phyloP scores from a whole-genome alignment of 2,888 invertebrate species.

The Tipula unca region DNA sequence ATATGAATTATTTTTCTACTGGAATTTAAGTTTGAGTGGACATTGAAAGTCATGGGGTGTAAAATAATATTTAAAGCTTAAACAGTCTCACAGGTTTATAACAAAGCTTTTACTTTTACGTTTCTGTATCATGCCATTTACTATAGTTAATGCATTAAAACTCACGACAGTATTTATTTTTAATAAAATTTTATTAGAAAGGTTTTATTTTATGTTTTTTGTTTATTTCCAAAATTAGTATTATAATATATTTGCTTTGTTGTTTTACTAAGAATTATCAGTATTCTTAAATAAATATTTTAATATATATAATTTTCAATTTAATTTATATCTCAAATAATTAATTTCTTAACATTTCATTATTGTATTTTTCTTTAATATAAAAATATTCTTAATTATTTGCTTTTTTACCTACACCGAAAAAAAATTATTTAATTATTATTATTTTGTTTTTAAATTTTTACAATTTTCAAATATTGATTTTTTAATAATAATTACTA shows the following conservation, averaged over 20 bases:
- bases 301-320: neutral
- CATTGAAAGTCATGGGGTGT: no score
- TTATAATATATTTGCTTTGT: neutral
- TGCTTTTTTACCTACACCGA: slow-evolving; percentile 3
- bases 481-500: neutral
- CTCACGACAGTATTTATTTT: neutral
- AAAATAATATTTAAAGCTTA: no score
- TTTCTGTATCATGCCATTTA: no score
- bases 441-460: neutral
- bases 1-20: no score
- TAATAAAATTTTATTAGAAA: slow-evolving; percentile 14
- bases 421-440: neutral
- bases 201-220: neutral
- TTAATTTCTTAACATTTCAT: neutral
- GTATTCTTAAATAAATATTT: neutral
- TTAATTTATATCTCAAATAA: neutral
- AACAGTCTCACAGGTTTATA: no score
- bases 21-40: no score
- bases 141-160: neutral
- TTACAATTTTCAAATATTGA: neutral
- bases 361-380: neutral
- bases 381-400: slow-evolving; percentile 14
- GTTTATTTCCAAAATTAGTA: neutral
- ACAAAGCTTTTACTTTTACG: no score
- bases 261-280: neutral